Evolutionary conservation across 1,140 invertebrate genomes (phyloP).

Genomic region (Octopus sinensis): DNA sequence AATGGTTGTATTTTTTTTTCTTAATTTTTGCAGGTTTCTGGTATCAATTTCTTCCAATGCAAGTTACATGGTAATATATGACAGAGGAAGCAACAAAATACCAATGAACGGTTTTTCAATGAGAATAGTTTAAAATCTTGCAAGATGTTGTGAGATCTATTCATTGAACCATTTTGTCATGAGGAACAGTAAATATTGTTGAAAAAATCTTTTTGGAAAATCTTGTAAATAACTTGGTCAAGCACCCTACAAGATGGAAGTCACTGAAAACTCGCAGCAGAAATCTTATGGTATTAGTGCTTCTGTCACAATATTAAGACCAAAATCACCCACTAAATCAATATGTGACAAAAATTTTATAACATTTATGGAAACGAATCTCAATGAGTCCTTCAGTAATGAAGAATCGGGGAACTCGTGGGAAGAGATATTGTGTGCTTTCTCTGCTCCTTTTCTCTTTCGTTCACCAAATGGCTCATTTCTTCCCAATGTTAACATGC

Average conservation of each 20-base stretch:
- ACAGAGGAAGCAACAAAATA: background rate
- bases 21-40: too few species aligned
- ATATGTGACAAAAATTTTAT: background rate
- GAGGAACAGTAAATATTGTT: background rate
- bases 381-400: background rate
- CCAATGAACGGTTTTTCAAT: background rate
- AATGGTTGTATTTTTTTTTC: too few species aligned
- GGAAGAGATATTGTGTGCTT: background rate
- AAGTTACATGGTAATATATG: too few species aligned
- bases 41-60: too few species aligned
- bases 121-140: background rate
- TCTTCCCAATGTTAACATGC: background rate
- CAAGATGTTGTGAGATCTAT: background rate
- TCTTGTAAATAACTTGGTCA: background rate
- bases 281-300: background rate
- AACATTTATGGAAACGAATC: background rate
- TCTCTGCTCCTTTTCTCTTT: background rate
- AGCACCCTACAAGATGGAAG: background rate
- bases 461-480: background rate
- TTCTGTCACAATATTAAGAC: background rate
- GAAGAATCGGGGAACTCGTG: background rate
- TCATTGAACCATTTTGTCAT: background rate
- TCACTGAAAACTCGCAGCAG: background rate
- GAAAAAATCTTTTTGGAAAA: background rate
- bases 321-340: background rate